These are phyloP conservation scores for Eulimnadia texana DNA, from an alignment of 1,140 invertebrate species.

Conservation along the genomic window DNA sequence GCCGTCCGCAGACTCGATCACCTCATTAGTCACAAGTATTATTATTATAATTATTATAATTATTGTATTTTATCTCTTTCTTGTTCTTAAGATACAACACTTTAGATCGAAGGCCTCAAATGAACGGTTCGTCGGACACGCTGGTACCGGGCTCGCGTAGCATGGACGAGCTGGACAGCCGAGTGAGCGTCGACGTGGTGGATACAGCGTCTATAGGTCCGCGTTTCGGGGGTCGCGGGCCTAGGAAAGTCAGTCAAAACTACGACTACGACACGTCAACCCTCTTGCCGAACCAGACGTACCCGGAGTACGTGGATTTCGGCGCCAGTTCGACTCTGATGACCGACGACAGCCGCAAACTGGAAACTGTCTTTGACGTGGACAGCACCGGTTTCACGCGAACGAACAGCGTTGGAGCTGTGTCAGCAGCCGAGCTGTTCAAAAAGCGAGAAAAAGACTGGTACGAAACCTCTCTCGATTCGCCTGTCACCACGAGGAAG, in stretches of 20 bases:
- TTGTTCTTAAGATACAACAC: slow-evolving; percentile 33
- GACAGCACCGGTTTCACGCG: slow-evolving; percentile 9
- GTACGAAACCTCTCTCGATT: slow-evolving; percentile 56
- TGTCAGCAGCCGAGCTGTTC: slow-evolving; percentile 16
- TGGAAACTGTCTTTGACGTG: slow-evolving; percentile 11
- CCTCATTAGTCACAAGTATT: slow-evolving; percentile 2
- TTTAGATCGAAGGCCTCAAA: slow-evolving; percentile 20
- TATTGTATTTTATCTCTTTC: slow-evolving; percentile 38
- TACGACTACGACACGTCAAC: slow-evolving; percentile 13
- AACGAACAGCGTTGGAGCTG: neutral
- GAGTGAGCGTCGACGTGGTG: slow-evolving; percentile 11
- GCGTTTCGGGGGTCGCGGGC: slow-evolving; percentile 9
- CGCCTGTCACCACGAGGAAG: slow-evolving; percentile 24
- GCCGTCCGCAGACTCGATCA: slow-evolving; percentile 8
- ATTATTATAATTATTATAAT: neutral
- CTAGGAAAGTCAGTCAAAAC: slow-evolving; percentile 9
- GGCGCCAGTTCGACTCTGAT: slow-evolving; percentile 43
- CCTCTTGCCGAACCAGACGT: slow-evolving; percentile 31
- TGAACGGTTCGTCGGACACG: slow-evolving; percentile 25
- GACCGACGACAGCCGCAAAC: slow-evolving; percentile 23
- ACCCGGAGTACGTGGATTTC: slow-evolving; percentile 30
- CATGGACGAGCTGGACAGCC: slow-evolving; percentile 21
- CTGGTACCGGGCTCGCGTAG: slow-evolving; percentile 20
- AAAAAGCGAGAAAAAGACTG: slow-evolving; percentile 45
- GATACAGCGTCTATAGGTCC: slow-evolving; percentile 15